Evolutionary conservation across 2,888 invertebrate genomes (phyloP), one percentile per base, ranked within the genome.

Genomic region (Leptopilina drosophilae): DNA sequence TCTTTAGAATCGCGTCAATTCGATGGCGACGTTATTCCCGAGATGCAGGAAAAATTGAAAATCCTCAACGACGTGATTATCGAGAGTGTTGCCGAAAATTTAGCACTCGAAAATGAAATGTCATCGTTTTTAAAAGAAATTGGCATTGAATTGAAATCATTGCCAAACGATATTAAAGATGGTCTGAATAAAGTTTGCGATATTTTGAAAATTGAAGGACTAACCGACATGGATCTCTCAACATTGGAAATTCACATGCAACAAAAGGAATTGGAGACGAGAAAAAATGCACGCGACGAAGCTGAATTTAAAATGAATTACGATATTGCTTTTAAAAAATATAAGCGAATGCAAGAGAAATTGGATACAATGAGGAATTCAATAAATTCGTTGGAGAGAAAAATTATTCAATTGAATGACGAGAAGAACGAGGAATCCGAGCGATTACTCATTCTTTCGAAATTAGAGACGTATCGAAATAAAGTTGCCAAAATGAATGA

Each of bases 41-140:
- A 82, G 14, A 81, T 84, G 20, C 67, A 78, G 1, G 66, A 15
- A 5, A 84, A 86, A 73, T 76, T 88, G 5, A 82, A 85, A 49
- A 26, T 82, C 9, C 77, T 91, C 3, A 76, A 82, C 9, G 84
- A 85, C 77, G 89, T 86, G 64, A 84, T 89, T 9, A 81, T 85
- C 53, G 89, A 89, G 78, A 87, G 87, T 5, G 86, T 79, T 8
- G 87, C 90, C 7, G 90, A 91, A 80, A 87, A 88, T 78, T 73
- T 79, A 15, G 83, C 84, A 12, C 84, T 86, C 20, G 82, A 81
- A 8, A 87, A 85, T 77, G 88, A 91, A 77, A 85, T 87, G 5
- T 26, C 69, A 2, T 79, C 82, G 20, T 83, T 91, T 7, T 79
- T 90, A 3, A 78, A 76, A 26, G 79, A 82, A 49, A 77, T 91